Conservation (phyloP, 2,888 invertebrate genomes). For the Tribolium freemani region DNA sequence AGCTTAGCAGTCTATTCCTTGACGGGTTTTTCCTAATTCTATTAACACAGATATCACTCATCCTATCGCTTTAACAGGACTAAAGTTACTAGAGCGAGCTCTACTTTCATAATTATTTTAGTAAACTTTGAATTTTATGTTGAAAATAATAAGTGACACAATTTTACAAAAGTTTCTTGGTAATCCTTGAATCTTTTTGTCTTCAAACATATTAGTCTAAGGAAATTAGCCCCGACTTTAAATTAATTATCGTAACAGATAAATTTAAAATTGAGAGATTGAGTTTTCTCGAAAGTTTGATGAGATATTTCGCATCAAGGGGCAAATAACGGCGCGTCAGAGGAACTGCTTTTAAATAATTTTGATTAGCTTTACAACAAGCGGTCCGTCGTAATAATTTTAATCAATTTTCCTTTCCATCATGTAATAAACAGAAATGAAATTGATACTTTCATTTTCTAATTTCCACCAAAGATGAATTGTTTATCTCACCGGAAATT, state of each 20-base stretch:
- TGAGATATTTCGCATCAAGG: slow-evolving; percentile 13
- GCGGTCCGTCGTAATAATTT: not conserved
- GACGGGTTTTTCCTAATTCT: not conserved
- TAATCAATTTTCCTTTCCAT: slow-evolving; percentile 8
- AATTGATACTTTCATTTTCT: not conserved
- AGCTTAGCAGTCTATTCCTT: not conserved
- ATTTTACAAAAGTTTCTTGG: too few species aligned
- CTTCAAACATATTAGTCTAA: not conserved
- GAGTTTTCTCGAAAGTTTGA: slow-evolving; percentile 15
- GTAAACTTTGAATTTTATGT: not conserved
- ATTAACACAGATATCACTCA: not conserved
- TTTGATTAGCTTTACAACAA: not conserved
- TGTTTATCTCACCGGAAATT: slow-evolving; percentile 6
- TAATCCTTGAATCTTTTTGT: not conserved
- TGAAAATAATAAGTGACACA: too few species aligned
- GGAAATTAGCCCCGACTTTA: not conserved
- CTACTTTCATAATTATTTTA: not conserved
- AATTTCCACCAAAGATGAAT: slow-evolving; percentile 2
- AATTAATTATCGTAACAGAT: slow-evolving; percentile 14
- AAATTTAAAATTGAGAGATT: slow-evolving; percentile 14
- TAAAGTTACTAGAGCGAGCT: not conserved
- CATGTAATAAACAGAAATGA: slow-evolving; percentile 7
- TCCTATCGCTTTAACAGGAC: not conserved
- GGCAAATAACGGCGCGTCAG: slow-evolving; percentile 1
- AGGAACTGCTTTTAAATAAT: not conserved